Evolutionary conservation across 2,888 invertebrate species (phyloP), one percentile per base, ranked within the genome.

Genomic region (Iphiclides podalirius): DNA sequence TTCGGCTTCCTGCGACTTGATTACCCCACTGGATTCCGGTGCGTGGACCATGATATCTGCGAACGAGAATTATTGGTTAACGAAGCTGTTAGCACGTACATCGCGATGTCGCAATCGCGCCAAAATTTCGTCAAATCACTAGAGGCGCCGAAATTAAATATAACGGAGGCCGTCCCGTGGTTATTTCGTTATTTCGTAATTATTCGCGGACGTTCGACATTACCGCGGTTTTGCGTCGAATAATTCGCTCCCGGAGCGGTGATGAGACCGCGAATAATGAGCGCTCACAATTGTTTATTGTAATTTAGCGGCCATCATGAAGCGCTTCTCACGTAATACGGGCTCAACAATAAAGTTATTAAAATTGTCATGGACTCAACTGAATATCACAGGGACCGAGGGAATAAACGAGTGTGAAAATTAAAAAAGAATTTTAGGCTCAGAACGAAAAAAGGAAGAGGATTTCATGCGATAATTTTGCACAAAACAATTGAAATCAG

Each of bases 241-340:
- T 84, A 86, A 87, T 85, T 88, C 77, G 70, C 64, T 73, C 64
- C 67, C 71, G 72, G 72, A 70, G 70, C 72, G 72, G 77, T 81
- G 79, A 86, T 86, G 84, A 82, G 79, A 77, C 67, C 67, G 64
- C 64, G 66, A 71, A 75, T 85, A 85, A 86, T 83, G 86, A 85
- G 75, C 66, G 73, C 70, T 66, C 75, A 62, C 78, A 85, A 84
- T 81, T 84, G 85, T 87, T 85, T 81, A 85, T 84, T 87, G 76
- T 86, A 77, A 84, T 86, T 80, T 78, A 70, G 77, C 72, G 66
- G 63, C 69, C 74, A 73, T 76, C 75, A 79, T 79, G 75, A 70
- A 77, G 69, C 74, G 71, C 63, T 69, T 54, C 71, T 70, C 74
- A 82, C 85, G 83, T 84, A 83, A 85, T 77, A 67, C 61, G 56